Evolutionary conservation across 92 coral and sea anemone species (phyloP), one percentile per base, ranked within the genome.

Genomic region (Epizoanthus stellaris): DNA sequence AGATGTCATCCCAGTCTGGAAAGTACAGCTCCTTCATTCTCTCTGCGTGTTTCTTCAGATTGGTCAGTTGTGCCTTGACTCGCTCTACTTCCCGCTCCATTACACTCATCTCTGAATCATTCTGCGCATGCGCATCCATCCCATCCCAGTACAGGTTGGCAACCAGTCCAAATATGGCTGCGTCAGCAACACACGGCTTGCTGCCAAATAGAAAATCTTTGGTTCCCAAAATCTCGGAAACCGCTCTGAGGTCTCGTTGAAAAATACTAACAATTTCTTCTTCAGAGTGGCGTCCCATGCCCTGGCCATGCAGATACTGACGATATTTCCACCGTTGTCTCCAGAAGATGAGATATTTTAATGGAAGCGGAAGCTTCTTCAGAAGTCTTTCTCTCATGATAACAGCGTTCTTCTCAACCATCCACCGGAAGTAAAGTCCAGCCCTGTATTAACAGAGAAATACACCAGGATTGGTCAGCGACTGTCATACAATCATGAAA

Each of bases 271-370:
- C n/a, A n/a, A 76, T 59, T 30, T 76, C 82, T 59, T 76, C 69
- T 60, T 76, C 82, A 5, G 82, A 58, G 82, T 76, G 82, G 69
- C 82, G 82, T 0, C 82, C 82, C 82, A 76, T 76, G 7, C 82
- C 70, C 19, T 76, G 82, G 54, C 82, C 82, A 38, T 60, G 57
- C 14, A 76, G 82, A 17, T 76, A 76, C 10, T 60, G 70, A 2
- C 58, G 82, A 60, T 17, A 60, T 3, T 9, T 16, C 9, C 56
- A 23, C 54, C 36, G 61, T 8, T 16, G 82, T n/a, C 4, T 40
- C 82, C 82, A 76, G 19, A n/a, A 60, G 4, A 76, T 14, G 1
- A 76, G 14, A 76, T 76, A 76, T 67, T 76, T 76, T 9, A 76
- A 53, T 4, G 42, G 36, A 39, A 40, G 17, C 3, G 82, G 82